Evolutionary conservation across 2,888 invertebrate species (phyloP), one percentile per base, ranked within the genome.

Genomic region (Abscondita cerata): DNA sequence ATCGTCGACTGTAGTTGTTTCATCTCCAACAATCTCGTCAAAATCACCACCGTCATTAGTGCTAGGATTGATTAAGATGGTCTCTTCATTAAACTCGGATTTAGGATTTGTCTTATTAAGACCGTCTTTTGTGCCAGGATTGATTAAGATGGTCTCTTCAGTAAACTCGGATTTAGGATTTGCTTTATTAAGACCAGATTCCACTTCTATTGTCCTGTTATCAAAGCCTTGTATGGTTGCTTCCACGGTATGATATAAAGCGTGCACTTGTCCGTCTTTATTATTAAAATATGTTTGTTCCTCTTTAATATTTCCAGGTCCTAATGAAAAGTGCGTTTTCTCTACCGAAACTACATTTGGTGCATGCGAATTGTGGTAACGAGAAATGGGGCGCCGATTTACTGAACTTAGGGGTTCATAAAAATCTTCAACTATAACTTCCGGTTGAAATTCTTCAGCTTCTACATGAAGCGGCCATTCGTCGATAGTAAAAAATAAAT

Each of bases 361-460:
- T 12, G 13, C 50, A 12, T 25, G 19, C 6, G 25, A 6, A 25
- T 25, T 2, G 6, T 25, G 25, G 2, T 13, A 13, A 13, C 16
- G 13, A 2, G 13, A 9, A 4, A 4, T 4, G 4, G 15, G 13
- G 0, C n/a, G 18, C 19, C 6, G 3, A 0, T 11, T 31, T 34
- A n/a, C 33, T 25, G 18, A 8, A 8, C 13, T n/a, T 0, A 18
- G 36, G 6, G n/a, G 13, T 31, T 31, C 33, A n/a, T 48, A 54
- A 33, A 40, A 11, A 19, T 61, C 60, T 1, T 55, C 51, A 0
- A 61, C 60, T 18, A 61, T 33, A 8, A 55, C 41, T 38, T 61
- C 60, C 1, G 50, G 55, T 9, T 31, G 51, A 5, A 34, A 33
- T n/a, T 56, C 55, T 34, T 55, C 41, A 1, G 44, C 33, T 12